Evolutionary conservation across 2,797 vertebrate species (phyloP).

Genomic region (Melanitta fusca): DNA sequence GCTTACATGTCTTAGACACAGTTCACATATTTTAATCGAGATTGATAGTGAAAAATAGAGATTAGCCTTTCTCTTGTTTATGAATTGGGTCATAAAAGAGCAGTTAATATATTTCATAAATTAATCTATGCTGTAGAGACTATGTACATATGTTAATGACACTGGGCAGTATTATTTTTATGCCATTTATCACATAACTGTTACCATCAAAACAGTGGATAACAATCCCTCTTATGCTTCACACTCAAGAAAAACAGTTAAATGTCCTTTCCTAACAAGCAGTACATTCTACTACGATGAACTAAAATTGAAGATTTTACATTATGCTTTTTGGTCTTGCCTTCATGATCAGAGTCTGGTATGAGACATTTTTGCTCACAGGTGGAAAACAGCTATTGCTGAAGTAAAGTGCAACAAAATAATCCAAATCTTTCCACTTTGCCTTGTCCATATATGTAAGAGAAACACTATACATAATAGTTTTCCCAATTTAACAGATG

Average conservation of each 20-base stretch:
- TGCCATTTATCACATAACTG: neutral
- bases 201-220: neutral
- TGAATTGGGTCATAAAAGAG: neutral
- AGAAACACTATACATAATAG: neutral
- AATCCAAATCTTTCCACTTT: neutral
- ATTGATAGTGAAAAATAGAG: neutral
- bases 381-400: neutral
- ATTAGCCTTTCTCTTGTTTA: neutral
- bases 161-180: neutral
- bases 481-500: neutral
- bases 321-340: neutral
- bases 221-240: neutral
- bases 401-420: neutral
- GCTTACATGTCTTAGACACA: neutral
- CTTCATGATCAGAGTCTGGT: neutral
- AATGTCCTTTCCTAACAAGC: neutral
- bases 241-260: neutral
- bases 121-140: neutral
- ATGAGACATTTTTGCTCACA: neutral
- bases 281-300: neutral
- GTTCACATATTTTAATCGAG: neutral
- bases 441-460: neutral
- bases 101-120: slow-evolving; percentile 9
- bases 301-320: neutral
- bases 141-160: neutral